Base-by-base conservation (phyloP, 2,888 invertebrate species). In the Acronicta aceris region DNA sequence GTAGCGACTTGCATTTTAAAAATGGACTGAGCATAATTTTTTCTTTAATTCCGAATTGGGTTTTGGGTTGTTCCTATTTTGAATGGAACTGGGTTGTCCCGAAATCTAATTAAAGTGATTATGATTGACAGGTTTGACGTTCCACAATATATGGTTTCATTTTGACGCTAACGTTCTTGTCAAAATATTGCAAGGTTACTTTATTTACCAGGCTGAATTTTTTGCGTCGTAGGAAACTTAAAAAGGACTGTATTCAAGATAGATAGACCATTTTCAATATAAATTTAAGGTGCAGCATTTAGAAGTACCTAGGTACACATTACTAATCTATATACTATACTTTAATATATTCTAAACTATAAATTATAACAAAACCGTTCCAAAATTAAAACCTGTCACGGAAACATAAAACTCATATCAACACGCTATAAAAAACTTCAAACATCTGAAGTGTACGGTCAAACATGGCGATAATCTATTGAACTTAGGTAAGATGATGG, bases 1-100 rank as follows among this genome's bases (percentile, higher is more conserved):
- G 94, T 89, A 92, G 94, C 94, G 27, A 17, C n/a, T 52, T 9
- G 74, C 88, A 86, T 84, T 88, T 86, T 82, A 63, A 71, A 68
- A 76, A 72, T 63, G 63, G 66, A 68, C 43, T 43, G 59, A 54
- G 65, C 65, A 59, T n/a, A 59, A 65, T 68, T 72, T 76, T 69
- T 66, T 56, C 57, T 51, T 60, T 55, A 15, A 52, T 10, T 59
- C 27, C n/a, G 48, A 75, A 78, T 83, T 56, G 48, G 55, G 56
- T 76, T 79, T 72, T 71, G 79, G 81, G 81, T 82, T 82, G 81
- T 50, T 72, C 65, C 59, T 46, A 58, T 59, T 68, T 67, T 59
- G 36, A 57, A 62, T 59, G 30, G 21, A 51, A 56, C 48, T 61
- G 43, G 36, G 38, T 49, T 51, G 51, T 41, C 8, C 52, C 41